Conservation (phyloP, 2,888 invertebrate species). For the Parnassius orleans region DNA sequence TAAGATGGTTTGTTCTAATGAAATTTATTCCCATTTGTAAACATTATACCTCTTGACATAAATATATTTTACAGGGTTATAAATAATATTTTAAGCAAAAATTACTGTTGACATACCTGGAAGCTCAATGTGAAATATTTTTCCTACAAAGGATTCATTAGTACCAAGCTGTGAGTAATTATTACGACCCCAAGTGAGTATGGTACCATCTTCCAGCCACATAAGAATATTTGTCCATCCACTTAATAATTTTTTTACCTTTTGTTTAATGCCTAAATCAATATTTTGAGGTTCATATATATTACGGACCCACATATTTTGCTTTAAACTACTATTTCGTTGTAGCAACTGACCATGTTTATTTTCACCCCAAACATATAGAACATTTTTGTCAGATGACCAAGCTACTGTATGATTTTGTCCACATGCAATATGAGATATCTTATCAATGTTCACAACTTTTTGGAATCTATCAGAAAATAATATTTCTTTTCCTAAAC, state of each 20-base stretch:
- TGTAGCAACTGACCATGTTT: constrained; percentile 89
- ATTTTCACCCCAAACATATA: constrained; percentile 91
- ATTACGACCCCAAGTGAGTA: constrained; percentile 91
- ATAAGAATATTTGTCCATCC: constrained; percentile 91
- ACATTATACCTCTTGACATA: too few relatives aligned
- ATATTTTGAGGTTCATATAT: constrained; percentile 78
- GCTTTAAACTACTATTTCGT: constrained; percentile 46
- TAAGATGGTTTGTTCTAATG: too few relatives aligned
- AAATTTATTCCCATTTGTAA: too few relatives aligned
- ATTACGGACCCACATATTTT: constrained; percentile 57
- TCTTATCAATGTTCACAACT: constrained; percentile 78
- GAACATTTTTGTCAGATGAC: constrained; percentile 75
- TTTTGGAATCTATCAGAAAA: constrained; percentile 68
- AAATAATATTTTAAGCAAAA: background rate
- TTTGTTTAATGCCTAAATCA: constrained; percentile 77
- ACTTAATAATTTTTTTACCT: constrained; percentile 80
- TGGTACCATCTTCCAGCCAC: constrained; percentile 81
- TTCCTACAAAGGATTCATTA: constrained; percentile 49
- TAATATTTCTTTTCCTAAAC: constrained; percentile 68
- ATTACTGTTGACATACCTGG: constrained; percentile 53
- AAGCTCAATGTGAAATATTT: constrained; percentile 53
- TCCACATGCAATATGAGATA: constrained; percentile 87
- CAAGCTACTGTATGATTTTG: constrained; percentile 88
- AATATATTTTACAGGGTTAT: too few relatives aligned
- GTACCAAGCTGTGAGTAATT: constrained; percentile 89